These are phyloP conservation scores for Delphinapterus leucas DNA, from an alignment of 2,113 vertebrate species.

Conservation along the genomic window DNA sequence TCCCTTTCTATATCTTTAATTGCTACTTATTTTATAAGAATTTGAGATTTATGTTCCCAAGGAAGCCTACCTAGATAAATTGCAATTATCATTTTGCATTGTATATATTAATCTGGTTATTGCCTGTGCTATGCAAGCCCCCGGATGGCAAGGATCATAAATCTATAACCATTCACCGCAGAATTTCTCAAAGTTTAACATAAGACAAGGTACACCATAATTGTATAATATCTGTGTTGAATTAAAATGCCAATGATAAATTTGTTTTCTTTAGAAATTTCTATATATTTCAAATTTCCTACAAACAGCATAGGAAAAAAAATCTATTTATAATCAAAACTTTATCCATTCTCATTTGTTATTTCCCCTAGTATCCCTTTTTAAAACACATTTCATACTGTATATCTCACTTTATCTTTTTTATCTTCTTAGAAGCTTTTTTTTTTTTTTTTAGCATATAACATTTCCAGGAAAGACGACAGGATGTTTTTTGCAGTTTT, in stretches of 20 bases:
- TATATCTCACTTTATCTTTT: neutral
- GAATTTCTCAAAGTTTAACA: neutral
- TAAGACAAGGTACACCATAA: neutral
- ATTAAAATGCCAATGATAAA: neutral
- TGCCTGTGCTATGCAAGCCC: neutral
- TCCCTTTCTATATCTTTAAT: neutral
- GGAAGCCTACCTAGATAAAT: neutral
- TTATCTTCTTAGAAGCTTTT: neutral
- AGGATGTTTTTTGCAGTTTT: neutral
- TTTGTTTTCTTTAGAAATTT: neutral
- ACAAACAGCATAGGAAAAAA: neutral
- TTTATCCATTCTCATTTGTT: neutral
- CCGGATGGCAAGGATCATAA: no score
- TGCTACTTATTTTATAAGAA: neutral
- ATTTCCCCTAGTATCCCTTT: neutral
- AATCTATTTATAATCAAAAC: neutral
- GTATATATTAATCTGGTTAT: neutral
- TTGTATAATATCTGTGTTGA: neutral
- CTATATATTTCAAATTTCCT: neutral
- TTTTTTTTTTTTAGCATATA: neutral
- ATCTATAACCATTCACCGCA: neutral
- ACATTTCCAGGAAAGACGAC: neutral
- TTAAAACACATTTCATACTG: neutral
- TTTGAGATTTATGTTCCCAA: neutral
- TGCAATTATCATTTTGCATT: neutral